Evolutionary conservation across 1,140 invertebrate genomes (phyloP).

Genomic region (Drosophila sulfurigaster): DNA sequence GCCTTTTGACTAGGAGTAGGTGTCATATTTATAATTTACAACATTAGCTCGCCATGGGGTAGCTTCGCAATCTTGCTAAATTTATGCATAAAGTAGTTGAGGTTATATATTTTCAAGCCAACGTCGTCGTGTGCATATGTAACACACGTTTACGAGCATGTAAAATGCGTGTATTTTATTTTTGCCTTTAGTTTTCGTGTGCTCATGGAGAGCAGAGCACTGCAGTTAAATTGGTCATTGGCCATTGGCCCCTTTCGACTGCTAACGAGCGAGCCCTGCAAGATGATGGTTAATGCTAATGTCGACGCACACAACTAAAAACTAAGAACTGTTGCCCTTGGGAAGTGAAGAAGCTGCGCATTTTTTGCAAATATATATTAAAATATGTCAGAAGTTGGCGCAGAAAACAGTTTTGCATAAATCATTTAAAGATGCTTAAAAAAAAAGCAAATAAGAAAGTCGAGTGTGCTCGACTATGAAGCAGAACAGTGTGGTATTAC

Average conservation of each 20-base stretch:
- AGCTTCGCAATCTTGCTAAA: conserved; percentile 82
- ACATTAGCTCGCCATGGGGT: conserved; percentile 82
- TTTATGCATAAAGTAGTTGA: conserved; percentile 83
- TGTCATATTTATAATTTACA: conserved; percentile 84
- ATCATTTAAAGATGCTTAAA: neutral
- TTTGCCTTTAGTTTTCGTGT: conserved; percentile 64
- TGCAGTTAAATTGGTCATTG: conserved; percentile 67
- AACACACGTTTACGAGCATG: conserved; percentile 82
- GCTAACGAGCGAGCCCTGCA: conserved; percentile 49
- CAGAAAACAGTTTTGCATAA: neutral
- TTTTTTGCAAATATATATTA: neutral
- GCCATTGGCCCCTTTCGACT: conserved; percentile 15
- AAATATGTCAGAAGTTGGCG: neutral
- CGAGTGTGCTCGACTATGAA: too few relatives aligned
- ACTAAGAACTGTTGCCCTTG: conserved; percentile 11
- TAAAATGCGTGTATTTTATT: conserved; percentile 82
- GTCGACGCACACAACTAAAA: conserved; percentile 19
- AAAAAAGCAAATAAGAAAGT: too few relatives aligned
- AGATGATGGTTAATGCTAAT: conserved; percentile 46
- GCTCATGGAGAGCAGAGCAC: conserved; percentile 48
- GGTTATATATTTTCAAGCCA: conserved; percentile 71
- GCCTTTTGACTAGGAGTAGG: conserved; percentile 69
- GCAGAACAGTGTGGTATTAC: too few relatives aligned
- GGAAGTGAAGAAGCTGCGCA: conserved; percentile 11
- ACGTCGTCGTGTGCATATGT: conserved; percentile 62